Base-by-base conservation (phyloP, 2,113 vertebrate genomes). In the Macrotus californicus region DNA sequence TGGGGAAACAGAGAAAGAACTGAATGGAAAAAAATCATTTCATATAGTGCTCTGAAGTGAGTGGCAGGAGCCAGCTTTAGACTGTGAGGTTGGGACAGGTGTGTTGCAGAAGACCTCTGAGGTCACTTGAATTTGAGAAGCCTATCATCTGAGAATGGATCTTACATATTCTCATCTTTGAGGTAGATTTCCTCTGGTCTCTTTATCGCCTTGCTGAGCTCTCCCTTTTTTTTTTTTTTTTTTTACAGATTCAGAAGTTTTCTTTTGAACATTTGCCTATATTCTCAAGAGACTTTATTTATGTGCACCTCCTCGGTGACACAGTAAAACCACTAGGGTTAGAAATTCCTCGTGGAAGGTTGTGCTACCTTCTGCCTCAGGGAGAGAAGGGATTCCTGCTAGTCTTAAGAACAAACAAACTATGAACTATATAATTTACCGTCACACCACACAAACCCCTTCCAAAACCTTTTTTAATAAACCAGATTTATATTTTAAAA, bases 131-230 rank as follows among this genome's bases (percentile, higher is more conserved):
- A 7, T 1, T 21, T 18, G 56, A 18, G 43, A n/a, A 41, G 22
- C 6, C 69, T 6, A 1, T 5, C 18, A 6, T 48, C 14, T 0
- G 15, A 18, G 13, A 48, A 56, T 5, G 50, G 34, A 41, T 5
- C 61, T 54, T 9, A 22, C 7, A 5, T 1, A 1, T 19, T 36
- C 19, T 31, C 22, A 46, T 54, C 36, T 34, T 75, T 10, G 56
- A 36, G 18, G 24, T 29, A 70, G 18, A 5, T 18, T 70, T 52
- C 56, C 81, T 56, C 29, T 22, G 11, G 26, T 21, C 46, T 46
- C 70, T 48, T 48, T 29, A 41, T 5, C 34, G 16, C 13, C n/a
- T 73, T 66, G n/a, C 26, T 59, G 9, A 86, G n/a, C 4, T 46
- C 46, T 31, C 19, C 11, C 3, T 52, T 52, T 6, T 64, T 31